These are phyloP conservation scores for Paradisaea rubra DNA, from an alignment of 2,113 vertebrate species.

Conservation along the genomic window DNA sequence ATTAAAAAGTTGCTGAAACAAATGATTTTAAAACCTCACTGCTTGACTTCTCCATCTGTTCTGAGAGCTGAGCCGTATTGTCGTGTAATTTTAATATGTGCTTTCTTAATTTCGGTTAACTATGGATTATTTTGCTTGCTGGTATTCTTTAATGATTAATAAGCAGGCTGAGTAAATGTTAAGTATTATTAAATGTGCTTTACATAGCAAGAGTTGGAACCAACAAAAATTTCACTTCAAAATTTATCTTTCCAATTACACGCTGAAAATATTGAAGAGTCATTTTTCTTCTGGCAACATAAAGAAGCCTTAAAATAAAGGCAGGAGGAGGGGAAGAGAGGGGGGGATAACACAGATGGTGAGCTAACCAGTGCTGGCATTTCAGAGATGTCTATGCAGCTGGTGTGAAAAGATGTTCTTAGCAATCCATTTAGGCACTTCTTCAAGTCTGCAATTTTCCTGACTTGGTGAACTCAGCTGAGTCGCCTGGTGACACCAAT, in stretches of 20 bases:
- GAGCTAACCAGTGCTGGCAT: constrained; percentile 1
- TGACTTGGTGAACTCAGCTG: neutral
- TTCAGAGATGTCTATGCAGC: constrained; percentile 36
- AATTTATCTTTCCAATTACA: constrained; percentile 25
- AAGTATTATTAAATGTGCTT: constrained; percentile 43
- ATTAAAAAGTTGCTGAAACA: constrained; percentile 28
- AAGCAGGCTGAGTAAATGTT: constrained; percentile 36
- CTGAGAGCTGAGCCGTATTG: neutral
- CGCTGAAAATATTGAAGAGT: neutral
- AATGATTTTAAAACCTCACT: neutral
- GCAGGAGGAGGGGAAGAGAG: neutral
- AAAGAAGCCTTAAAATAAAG: constrained; percentile 55
- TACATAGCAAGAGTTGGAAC: constrained; percentile 33
- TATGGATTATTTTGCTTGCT: constrained; percentile 26
- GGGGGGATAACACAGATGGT: constrained; percentile 40
- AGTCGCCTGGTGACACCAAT: neutral
- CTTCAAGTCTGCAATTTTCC: neutral
- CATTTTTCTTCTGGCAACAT: constrained; percentile 42
- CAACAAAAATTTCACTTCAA: neutral
- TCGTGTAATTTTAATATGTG: neutral
- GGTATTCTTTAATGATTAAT: constrained; percentile 38
- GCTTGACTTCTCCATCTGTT: constrained; percentile 43
- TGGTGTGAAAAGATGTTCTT: constrained; percentile 16
- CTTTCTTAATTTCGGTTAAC: constrained; percentile 34
- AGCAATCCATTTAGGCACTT: neutral